These are phyloP conservation scores for Myodes glareolus DNA, from an alignment of 2,113 vertebrate genomes.

Conservation along the genomic window DNA sequence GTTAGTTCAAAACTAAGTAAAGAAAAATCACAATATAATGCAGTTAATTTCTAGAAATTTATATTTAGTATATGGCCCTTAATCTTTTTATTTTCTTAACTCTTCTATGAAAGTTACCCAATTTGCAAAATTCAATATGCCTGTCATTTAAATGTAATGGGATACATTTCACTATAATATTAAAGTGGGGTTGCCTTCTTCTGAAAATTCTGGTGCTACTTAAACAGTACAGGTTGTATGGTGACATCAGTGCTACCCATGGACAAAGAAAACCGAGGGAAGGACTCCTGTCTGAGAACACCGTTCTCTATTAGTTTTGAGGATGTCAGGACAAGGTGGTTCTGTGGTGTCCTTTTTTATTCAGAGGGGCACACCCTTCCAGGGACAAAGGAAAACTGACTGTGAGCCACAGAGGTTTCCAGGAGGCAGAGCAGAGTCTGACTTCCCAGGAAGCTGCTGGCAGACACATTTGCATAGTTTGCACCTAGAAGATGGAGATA, in stretches of 20 bases:
- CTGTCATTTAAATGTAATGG: conserved; percentile 10
- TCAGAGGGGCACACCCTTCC: neutral
- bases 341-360: neutral
- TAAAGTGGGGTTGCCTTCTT: neutral
- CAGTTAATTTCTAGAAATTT: conserved; percentile 40
- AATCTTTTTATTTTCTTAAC: conserved; percentile 27
- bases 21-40: neutral
- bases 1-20: conserved; percentile 1
- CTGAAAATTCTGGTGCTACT: neutral
- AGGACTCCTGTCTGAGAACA: neutral
- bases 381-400: neutral
- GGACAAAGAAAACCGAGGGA: neutral
- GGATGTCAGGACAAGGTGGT: neutral
- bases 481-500: neutral
- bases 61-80: neutral
- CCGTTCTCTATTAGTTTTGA: neutral
- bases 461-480: neutral
- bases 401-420: neutral
- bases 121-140: neutral
- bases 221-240: neutral
- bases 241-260: no score
- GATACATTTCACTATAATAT: neutral
- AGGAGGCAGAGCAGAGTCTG: neutral
- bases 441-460: neutral
- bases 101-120: conserved; percentile 2